phyloP scores from a whole-genome alignment of 1,140 invertebrate genomes.

The Listronotus oregonensis region DNA sequence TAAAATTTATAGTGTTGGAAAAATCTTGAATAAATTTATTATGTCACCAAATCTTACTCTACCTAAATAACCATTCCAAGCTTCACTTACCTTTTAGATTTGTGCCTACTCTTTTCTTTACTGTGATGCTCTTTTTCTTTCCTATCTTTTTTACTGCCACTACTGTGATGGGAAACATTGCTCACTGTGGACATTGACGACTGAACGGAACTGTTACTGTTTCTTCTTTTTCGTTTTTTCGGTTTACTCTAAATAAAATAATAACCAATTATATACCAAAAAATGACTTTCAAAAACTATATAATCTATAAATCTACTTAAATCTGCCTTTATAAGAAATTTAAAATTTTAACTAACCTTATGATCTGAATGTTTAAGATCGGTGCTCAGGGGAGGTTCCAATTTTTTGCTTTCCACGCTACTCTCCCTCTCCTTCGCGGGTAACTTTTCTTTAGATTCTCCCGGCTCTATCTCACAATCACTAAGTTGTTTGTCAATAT shows the following conservation, averaged over 20 bases:
- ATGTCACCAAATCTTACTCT: no score
- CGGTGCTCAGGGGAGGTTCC: not conserved
- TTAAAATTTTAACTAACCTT: no score
- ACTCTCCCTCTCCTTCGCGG: conserved; percentile 6
- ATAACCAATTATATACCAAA: no score
- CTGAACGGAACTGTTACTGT: conserved; percentile 60
- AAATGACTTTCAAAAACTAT: no score
- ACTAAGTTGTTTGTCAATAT: conserved; percentile 3
- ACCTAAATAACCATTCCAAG: not conserved
- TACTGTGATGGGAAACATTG: conserved; percentile 45
- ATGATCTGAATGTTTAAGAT: not conserved
- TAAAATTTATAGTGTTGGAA: no score
- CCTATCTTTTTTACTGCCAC: conserved; percentile 28
- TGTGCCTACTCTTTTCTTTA: conserved; percentile 26
- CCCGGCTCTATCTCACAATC: conserved; percentile 6
- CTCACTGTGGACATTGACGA: conserved; percentile 50
- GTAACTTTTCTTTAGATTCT: not conserved
- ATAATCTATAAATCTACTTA: no score
- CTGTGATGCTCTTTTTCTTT: conserved; percentile 40
- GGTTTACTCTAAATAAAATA: conserved; percentile 5
- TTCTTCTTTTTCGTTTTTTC: conserved; percentile 60
- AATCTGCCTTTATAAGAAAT: no score
- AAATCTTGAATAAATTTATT: no score
- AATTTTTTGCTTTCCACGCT: conserved; percentile 17
- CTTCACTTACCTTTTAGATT: conserved; percentile 16